phyloP scores from a whole-genome alignment of 1,140 invertebrate genomes.

The Bombus difficillimus region DNA sequence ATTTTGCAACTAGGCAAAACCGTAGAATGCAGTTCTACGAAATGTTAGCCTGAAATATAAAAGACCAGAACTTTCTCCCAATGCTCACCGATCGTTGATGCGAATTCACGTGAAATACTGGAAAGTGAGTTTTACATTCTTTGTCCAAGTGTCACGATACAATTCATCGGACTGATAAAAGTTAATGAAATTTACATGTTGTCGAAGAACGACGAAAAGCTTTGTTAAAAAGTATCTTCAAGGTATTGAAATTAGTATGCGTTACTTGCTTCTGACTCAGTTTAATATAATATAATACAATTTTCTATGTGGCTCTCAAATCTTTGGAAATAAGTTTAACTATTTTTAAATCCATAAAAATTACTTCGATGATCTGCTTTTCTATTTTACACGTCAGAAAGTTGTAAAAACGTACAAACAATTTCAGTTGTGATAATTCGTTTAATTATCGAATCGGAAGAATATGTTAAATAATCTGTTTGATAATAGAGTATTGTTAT shows the following conservation, averaged over 20 bases:
- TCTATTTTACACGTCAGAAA: neutral
- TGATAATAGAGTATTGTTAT: neutral
- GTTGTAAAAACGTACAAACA: neutral
- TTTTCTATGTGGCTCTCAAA: neutral
- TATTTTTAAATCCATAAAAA: neutral
- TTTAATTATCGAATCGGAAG: neutral
- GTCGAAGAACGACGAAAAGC: neutral
- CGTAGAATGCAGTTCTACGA: constrained; percentile 30
- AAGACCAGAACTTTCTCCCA: constrained; percentile 39
- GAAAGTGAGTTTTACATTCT: constrained; percentile 29
- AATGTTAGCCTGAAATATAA: constrained; percentile 19
- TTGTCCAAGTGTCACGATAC: neutral
- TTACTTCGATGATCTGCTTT: neutral
- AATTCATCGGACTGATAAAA: neutral
- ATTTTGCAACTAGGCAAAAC: constrained; percentile 6
- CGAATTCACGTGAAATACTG: constrained; percentile 36
- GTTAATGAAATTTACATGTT: neutral
- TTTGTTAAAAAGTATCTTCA: neutral
- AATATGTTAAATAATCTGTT: neutral
- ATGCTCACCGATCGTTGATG: neutral
- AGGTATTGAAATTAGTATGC: neutral
- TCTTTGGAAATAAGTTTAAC: neutral
- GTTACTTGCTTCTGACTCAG: neutral
- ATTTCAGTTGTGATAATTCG: neutral
- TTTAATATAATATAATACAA: neutral